A percentile compares a stretch with the other conserved stretches of the same genome.
Conservation (phyloP, 2,888 invertebrate genomes). For the Eumacrocentrus americanus region DNA sequence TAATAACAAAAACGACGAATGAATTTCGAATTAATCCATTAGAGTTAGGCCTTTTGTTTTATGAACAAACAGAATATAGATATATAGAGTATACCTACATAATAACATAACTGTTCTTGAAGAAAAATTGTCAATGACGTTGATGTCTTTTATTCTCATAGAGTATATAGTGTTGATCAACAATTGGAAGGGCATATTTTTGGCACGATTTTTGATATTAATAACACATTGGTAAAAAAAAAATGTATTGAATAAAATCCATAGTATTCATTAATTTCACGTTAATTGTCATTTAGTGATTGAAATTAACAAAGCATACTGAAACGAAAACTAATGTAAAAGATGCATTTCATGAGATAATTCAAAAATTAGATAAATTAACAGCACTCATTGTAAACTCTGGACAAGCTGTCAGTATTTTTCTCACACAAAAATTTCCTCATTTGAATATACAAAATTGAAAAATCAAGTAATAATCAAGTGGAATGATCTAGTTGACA, state of each 20-base stretch:
- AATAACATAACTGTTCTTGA: neutral
- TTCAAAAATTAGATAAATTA: constrained; percentile 29
- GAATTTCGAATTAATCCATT: constrained; percentile 1
- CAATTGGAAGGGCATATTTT: constrained; percentile 43
- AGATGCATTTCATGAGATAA: constrained; percentile 22
- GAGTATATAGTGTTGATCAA: constrained; percentile 22
- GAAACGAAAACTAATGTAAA: constrained; percentile 10
- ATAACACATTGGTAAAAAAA: constrained; percentile 13
- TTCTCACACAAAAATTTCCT: constrained; percentile 11
- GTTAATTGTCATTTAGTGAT: constrained; percentile 2
- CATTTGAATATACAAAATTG: neutral
- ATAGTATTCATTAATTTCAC: neutral
- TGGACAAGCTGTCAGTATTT: constrained; percentile 48
- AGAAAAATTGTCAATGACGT: neutral
- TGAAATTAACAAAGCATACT: constrained; percentile 21
- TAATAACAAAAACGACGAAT: no score
- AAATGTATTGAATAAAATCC: constrained; percentile 14
- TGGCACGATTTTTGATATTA: constrained; percentile 44
- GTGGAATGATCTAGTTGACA: constrained; percentile 37
- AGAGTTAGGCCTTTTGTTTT: neutral
- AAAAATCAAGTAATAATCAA: neutral
- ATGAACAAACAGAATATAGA: constrained; percentile 2
- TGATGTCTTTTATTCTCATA: neutral
- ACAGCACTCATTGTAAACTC: constrained; percentile 53
- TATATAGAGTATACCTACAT: constrained; percentile 1